phyloP scores from a whole-genome alignment of 2,113 vertebrate species.

The Rhinopomastus cyanomelas region DNA sequence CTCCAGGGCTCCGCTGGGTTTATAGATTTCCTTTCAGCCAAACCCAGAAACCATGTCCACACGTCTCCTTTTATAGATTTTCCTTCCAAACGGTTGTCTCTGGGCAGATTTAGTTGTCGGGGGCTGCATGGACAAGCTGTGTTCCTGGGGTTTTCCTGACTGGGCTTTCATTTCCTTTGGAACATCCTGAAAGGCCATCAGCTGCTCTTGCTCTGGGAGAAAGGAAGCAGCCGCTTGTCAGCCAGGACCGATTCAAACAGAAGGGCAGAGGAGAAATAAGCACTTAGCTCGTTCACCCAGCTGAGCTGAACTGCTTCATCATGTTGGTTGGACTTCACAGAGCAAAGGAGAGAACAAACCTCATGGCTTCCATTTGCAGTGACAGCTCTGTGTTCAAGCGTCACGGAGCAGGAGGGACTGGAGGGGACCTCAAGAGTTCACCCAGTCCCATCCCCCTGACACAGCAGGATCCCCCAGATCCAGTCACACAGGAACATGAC shows the following conservation, averaged over 20 bases:
- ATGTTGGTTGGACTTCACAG: not conserved
- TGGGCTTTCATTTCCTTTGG: not conserved
- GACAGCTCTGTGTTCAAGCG: not conserved
- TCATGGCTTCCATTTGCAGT: not conserved
- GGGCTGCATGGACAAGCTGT: conserved; percentile 9
- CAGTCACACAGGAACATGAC: no score
- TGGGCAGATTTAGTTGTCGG: conserved; percentile 14
- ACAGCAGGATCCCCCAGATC: no score
- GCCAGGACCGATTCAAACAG: not conserved
- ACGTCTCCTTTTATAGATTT: conserved; percentile 44
- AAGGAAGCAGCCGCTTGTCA: not conserved
- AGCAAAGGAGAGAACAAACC: not conserved
- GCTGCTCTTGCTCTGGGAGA: not conserved
- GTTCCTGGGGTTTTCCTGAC: no score
- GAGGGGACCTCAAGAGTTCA: no score
- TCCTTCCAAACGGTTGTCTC: conserved; percentile 16
- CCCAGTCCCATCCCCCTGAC: no score
- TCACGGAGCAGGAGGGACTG: no score
- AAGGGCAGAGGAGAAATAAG: not conserved
- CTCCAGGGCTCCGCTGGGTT: conserved; percentile 8
- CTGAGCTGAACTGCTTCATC: not conserved
- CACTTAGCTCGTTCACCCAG: not conserved
- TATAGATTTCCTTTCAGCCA: not conserved
- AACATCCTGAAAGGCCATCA: conserved; percentile 9
- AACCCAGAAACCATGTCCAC: not conserved